Evolutionary conservation across 2,888 invertebrate genomes (phyloP), one percentile per base, ranked within the genome.

Genomic region (Tachina lurida): DNA sequence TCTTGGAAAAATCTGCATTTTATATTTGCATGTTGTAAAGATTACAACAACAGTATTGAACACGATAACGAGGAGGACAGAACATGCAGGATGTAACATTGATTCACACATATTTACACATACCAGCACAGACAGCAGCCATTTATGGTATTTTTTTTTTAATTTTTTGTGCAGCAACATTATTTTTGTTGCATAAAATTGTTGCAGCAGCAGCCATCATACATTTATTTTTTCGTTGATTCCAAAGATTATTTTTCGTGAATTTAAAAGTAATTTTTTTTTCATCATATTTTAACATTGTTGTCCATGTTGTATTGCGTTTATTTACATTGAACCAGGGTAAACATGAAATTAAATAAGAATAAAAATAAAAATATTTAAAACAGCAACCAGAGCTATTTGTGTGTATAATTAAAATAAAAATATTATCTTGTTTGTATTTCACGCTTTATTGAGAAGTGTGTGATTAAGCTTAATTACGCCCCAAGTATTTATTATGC

Each of bases 1-100:
- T 97, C 89, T 94, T 93, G 3, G 95, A 95, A 70, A 97, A 93
- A 92, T 97, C 96, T 88, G 88, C 63, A 84, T 71, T 78, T 49
- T 67, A 31, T 19, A 17, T 78, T 41, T 31, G 7, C 7, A 31
- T 31, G 31, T 70, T 39, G 58, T 63, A 74, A 49, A 1, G 58
- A 65, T 45, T 39, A 47, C 41, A 60, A 39, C 56, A 67, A 12
- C 12, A 74, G 39, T 77, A 87, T 45, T 45, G 19, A 45, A 41
- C 49, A 81, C 49, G 60, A 67, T 56, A 62, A 78, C 67, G 62
- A 82, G 13, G 22, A 31, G 10, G 15, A 74, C 10, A 52, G 47
- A 47, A 52, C 39, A 52, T n/a, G 10, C 63, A 79, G 15, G 17
- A 60, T 67, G 41, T 13, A 39, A 45, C 54, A 79, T 45, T 70